Evolutionary conservation across 2,888 invertebrate genomes (phyloP), one percentile per base, ranked within the genome.

Genomic region (Cephalotes varians): DNA sequence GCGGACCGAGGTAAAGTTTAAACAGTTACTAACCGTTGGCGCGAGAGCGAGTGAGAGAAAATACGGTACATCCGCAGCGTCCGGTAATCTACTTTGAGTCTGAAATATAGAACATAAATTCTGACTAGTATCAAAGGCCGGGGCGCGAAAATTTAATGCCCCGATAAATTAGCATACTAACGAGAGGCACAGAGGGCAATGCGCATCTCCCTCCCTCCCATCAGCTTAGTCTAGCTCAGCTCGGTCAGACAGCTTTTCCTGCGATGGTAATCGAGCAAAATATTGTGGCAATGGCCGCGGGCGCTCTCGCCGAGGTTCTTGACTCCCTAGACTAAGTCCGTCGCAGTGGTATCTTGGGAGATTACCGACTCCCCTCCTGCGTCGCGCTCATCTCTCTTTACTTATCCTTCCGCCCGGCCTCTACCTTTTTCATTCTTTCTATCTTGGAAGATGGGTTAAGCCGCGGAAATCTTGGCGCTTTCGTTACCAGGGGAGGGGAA

Each of bases 141-240:
- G 84, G 84, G 87, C 81, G 89, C 81, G 88, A 90, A 92, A 93
- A 93, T 93, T 93, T 92, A 93, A 93, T 91, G 92, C 91, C 88
- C 90, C 92, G 92, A 93, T 94, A 93, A 93, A 94, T 94, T 93
- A 94, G 92, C 93, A 94, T 93, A 92, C 92, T 94, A 93, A 94
- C 93, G 93, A 94, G 93, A 87, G 82, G 34, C 65, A 51, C n/a
- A 54, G 72, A 58, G 76, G 51, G 51, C 56, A 71, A 82, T 74
- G 62, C n/a, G 40, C 60, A 47, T 81, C 67, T 71, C 31, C 62
- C 80, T 81, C 2, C 31, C 15, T 4, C 18, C 12, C 21, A 2
- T 21, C 71, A 72, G 58, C 71, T 81, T 49, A 62, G 64, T 40
- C 74, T n/a, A 69, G 65, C 85, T 76, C 84, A 71, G 86, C 81